Evolutionary conservation across 2,113 vertebrate species (phyloP), one percentile per base, ranked within the genome.

Genomic region (Saccopteryx leptura): DNA sequence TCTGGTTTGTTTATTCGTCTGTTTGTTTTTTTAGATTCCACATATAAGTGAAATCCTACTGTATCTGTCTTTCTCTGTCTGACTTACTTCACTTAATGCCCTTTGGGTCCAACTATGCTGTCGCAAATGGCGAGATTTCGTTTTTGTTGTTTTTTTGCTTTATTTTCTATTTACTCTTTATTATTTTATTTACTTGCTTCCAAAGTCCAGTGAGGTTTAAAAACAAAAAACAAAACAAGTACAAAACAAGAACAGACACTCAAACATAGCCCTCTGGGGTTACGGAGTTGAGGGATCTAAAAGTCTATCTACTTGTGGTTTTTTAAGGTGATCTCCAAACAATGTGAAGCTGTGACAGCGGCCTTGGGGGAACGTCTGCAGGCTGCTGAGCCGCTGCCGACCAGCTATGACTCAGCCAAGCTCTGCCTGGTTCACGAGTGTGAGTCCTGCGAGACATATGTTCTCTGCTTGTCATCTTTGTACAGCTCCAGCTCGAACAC

Each of bases 391-490:
- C n/a, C 26, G 33, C n/a, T 52, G 78, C 14, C 1, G 7, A n/a
- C 3, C 23, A 46, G 65, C 9, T 7, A 10, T 15, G 2, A n/a
- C 33, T 5, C 18, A 0, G 81, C 65, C 48, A 0, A 12, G 14
- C 28, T 4, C 0, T 0, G 2, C 14, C 63, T 1, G 2, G 46
- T 5, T 72, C 72, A 23, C 71, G 31, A 1, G 26, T 0, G 56
- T 11, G 3, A 2, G 33, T 18, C 48, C 24, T 0, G 0, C 1
- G 46, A 50, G 50, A 58, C 1, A 0, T 1, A 6, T 0, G 26
- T 10, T 60, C 54, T 76, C 8, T 28, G 31, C 39, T 4, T 1
- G 19, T 58, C 39, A 9, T 5, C n/a, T 65, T 17, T 28, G 50
- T 3, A 5, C 26, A 19, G 12, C 52, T 86, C 31, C 23, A 46